phyloP scores from a whole-genome alignment of 2,113 vertebrate genomes.

The Crotalus tigris region DNA sequence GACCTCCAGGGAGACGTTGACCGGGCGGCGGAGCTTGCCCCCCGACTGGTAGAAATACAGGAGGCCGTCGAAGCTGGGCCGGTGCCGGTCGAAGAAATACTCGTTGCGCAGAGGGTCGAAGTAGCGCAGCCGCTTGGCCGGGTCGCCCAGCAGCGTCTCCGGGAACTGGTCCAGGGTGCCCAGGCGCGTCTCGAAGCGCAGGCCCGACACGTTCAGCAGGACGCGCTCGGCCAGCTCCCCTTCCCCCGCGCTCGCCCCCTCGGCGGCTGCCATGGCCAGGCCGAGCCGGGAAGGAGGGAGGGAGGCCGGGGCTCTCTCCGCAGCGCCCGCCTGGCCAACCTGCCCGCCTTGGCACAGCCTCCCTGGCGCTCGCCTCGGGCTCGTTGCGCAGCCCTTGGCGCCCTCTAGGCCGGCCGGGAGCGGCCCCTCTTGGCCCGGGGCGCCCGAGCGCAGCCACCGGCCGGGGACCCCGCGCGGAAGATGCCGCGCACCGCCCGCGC shows the following conservation, averaged over 20 bases:
- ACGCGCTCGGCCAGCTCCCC: slow-evolving; percentile 87
- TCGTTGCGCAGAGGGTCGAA: slow-evolving; percentile 96
- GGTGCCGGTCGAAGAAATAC: slow-evolving; percentile 97
- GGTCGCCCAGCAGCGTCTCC: slow-evolving; percentile 89
- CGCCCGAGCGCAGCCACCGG: not conserved
- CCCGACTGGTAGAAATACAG: slow-evolving; percentile 96
- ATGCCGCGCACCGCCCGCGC: not conserved
- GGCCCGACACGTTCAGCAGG: slow-evolving; percentile 91
- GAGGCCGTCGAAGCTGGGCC: slow-evolving; percentile 94
- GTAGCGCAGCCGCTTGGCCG: slow-evolving; percentile 87
- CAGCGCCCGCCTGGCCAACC: not conserved
- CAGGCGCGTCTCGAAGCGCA: slow-evolving; percentile 93
- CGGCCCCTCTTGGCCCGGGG: not conserved
- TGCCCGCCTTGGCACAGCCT: slow-evolving; percentile 48
- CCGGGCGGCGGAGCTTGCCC: slow-evolving; percentile 87
- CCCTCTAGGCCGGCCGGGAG: not conserved
- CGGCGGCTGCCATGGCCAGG: slow-evolving; percentile 37
- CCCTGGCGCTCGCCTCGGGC: not conserved
- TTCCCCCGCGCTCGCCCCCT: slow-evolving; percentile 32
- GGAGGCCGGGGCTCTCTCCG: not conserved
- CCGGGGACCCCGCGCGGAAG: not conserved
- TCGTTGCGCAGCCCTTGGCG: too few relatives aligned
- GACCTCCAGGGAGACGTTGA: slow-evolving; percentile 93
- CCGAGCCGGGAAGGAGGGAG: not conserved
- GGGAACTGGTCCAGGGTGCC: slow-evolving; percentile 95